Conservation (phyloP, 2,113 vertebrate species). For the Circaetus gallicus region DNA sequence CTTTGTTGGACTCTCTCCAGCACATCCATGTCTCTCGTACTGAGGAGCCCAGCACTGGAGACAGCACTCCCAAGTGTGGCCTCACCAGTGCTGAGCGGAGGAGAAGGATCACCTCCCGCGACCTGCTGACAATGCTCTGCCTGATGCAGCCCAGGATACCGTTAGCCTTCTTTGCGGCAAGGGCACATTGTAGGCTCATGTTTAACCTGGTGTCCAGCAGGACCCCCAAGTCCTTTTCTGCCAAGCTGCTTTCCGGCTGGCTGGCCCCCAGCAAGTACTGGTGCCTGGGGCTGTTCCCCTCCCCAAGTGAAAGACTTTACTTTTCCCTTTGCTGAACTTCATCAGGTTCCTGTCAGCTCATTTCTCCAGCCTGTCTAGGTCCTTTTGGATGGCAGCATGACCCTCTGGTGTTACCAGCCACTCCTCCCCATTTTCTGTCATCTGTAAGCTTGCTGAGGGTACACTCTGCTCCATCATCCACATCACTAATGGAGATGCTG, state of each 20-base stretch:
- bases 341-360: not conserved
- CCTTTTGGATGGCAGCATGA: not conserved
- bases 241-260: not conserved
- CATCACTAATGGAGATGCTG: not conserved
- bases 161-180: not conserved
- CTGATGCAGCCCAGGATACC: not conserved
- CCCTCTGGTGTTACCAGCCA: not conserved
- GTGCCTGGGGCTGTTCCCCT: not conserved
- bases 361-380: not conserved
- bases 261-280: not conserved
- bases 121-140: not conserved
- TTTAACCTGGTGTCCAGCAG: not conserved
- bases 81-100: not conserved
- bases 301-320: not conserved
- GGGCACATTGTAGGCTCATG: not conserved
- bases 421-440: not conserved
- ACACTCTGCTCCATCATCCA: not conserved
- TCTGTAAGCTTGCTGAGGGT: not conserved
- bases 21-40: accelerated
- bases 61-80: not conserved
- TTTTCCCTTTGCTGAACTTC: not conserved
- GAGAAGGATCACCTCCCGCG: accelerated
- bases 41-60: not conserved
- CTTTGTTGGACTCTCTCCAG: not conserved
- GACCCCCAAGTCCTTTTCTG: not conserved